phyloP scores from a whole-genome alignment of 1,140 invertebrate genomes.

The Papilio polyxenes region DNA sequence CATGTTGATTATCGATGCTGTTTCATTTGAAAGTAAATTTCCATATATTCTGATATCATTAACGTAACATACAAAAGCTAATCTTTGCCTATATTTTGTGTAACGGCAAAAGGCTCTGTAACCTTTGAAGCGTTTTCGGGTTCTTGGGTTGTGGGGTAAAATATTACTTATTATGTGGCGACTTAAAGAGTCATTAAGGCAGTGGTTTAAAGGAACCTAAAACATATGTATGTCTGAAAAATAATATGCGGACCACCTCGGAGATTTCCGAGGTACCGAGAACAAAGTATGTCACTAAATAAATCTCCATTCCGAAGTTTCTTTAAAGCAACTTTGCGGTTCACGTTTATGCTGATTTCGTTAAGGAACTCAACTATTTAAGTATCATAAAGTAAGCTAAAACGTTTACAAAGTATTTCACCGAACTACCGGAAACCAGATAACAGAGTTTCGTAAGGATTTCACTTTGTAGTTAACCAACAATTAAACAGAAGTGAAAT shows the following conservation, averaged over 20 bases:
- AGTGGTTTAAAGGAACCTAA: too few species aligned
- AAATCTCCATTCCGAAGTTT: too few species aligned
- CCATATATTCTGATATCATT: neutral
- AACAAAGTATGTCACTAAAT: too few species aligned
- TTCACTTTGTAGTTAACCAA: constrained; percentile 16
- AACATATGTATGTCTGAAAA: too few species aligned
- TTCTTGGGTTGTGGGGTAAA: neutral
- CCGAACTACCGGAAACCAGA: neutral
- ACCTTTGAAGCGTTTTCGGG: neutral
- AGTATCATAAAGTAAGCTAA: neutral
- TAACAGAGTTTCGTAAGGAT: constrained; percentile 2
- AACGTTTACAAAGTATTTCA: neutral
- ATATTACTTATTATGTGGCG: neutral
- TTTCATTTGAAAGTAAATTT: neutral
- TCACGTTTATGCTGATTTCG: neutral
- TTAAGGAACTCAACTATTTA: neutral
- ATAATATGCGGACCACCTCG: too few species aligned
- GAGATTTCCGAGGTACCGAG: neutral
- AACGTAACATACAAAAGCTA: neutral
- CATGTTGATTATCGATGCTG: neutral
- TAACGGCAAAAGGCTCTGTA: neutral
- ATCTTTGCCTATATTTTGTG: neutral
- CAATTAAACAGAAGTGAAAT: constrained; percentile 13
- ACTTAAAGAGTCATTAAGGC: neutral
- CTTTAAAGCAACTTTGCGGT: too few species aligned